phyloP scores from a whole-genome alignment of 2,888 invertebrate genomes.

The Hypena proboscidalis region DNA sequence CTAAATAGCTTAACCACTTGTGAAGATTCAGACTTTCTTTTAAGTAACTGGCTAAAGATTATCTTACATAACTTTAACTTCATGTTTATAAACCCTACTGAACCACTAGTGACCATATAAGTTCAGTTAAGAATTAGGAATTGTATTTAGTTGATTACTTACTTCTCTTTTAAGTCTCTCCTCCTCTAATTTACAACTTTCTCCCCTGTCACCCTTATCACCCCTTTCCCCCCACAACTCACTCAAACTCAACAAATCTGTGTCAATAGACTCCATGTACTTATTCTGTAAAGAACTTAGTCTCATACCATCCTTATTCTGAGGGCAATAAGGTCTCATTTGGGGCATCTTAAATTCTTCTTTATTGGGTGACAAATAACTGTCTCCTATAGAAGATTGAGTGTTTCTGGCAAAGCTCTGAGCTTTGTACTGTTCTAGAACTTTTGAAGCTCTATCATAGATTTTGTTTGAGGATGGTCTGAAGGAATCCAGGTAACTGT shows the following conservation, averaged over 20 bases:
- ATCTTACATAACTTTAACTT: no score
- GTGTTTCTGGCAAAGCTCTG: conserved; percentile 58
- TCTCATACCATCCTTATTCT: conserved; percentile 57
- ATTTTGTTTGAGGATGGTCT: conserved; percentile 76
- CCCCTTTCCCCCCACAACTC: conserved; percentile 87
- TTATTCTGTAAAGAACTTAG: conserved; percentile 55
- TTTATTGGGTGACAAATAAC: conserved; percentile 57
- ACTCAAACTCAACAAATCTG: conserved; percentile 84
- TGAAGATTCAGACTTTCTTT: no score
- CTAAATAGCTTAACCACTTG: no score
- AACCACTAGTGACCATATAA: no score
- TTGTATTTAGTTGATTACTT: conserved; percentile 40
- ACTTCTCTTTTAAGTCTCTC: conserved; percentile 92
- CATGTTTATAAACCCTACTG: no score
- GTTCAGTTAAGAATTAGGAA: no score
- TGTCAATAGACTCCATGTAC: conserved; percentile 70
- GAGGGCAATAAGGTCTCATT: conserved; percentile 66
- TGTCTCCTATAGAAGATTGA: conserved; percentile 55
- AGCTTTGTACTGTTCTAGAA: conserved; percentile 74
- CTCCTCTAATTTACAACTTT: conserved; percentile 87
- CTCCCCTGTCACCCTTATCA: conserved; percentile 62
- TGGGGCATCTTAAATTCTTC: conserved; percentile 76
- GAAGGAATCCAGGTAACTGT: conserved; percentile 59
- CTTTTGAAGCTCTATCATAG: conserved; percentile 73
- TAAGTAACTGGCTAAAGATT: no score